phyloP scores from a whole-genome alignment of 2,888 invertebrate species.

The Oxycera nigricornis region DNA sequence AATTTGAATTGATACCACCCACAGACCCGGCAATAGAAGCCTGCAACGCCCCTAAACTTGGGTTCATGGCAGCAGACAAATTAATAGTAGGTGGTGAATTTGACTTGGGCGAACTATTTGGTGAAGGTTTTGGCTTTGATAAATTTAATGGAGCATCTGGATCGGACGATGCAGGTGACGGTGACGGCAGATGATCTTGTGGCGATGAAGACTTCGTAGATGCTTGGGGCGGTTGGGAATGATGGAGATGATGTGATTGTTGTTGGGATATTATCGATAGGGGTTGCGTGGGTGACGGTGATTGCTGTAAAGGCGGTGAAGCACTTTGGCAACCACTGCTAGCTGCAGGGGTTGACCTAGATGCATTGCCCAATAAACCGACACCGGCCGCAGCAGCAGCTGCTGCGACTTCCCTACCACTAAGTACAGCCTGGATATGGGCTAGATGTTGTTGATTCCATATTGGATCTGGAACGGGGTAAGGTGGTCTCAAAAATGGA shows the following conservation, averaged over 20 bases:
- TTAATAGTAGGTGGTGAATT: constrained; percentile 52
- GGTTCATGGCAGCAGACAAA: constrained; percentile 38
- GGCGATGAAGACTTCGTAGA: constrained; percentile 17
- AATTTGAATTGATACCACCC: neutral
- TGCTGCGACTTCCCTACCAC: constrained; percentile 49
- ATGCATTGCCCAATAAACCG: neutral
- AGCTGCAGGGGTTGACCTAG: neutral
- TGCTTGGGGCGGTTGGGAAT: neutral
- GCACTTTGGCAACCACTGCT: constrained; percentile 55
- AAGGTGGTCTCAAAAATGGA: constrained; percentile 57
- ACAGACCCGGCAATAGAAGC: constrained; percentile 36
- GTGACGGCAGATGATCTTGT: constrained; percentile 50
- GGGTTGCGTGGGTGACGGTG: constrained; percentile 56
- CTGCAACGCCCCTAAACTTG: constrained; percentile 46
- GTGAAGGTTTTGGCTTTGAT: constrained; percentile 80
- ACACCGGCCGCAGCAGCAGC: constrained; percentile 51
- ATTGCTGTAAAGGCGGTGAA: constrained; percentile 51
- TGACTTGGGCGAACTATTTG: constrained; percentile 64
- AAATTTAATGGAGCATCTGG: constrained; percentile 88
- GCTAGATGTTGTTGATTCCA: constrained; percentile 74
- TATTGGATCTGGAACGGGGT: constrained; percentile 59
- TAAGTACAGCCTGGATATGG: constrained; percentile 66
- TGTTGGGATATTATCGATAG: neutral
- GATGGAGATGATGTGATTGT: neutral
- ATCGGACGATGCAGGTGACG: constrained; percentile 64